Evolutionary conservation across 2,888 invertebrate species (phyloP).

Genomic region (Argyresthia albistria): DNA sequence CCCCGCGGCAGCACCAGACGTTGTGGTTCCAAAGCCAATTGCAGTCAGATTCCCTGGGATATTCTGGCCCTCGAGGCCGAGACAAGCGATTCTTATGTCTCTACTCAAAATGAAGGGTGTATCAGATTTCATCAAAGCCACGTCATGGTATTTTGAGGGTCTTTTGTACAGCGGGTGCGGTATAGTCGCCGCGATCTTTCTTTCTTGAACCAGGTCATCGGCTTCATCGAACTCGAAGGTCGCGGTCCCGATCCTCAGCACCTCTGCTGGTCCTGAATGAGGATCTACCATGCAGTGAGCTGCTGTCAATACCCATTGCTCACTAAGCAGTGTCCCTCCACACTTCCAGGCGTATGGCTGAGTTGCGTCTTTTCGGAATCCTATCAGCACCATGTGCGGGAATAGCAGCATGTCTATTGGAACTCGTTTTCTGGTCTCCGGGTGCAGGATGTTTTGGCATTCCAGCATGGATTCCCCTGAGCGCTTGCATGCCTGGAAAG

Average conservation of each 20-base stretch:
- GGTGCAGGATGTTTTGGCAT: slow-evolving; percentile 50
- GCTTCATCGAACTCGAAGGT: slow-evolving; percentile 62
- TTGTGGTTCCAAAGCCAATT: slow-evolving; percentile 75
- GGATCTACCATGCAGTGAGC: slow-evolving; percentile 56
- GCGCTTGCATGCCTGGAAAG: slow-evolving; percentile 42
- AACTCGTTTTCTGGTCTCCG: slow-evolving; percentile 37
- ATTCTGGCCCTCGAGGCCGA: slow-evolving; percentile 38
- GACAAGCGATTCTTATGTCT: slow-evolving; percentile 75
- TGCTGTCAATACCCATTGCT: slow-evolving; percentile 55
- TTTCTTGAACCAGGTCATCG: slow-evolving; percentile 64
- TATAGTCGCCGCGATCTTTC: slow-evolving; percentile 47
- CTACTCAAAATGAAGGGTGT: slow-evolving; percentile 56
- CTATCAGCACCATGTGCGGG: slow-evolving; percentile 76
- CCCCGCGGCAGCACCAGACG: slow-evolving; percentile 42
- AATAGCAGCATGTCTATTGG: slow-evolving; percentile 66
- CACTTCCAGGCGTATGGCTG: slow-evolving; percentile 47
- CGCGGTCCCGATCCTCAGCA: slow-evolving; percentile 67
- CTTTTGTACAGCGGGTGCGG: slow-evolving; percentile 71
- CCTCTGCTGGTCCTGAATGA: slow-evolving; percentile 56
- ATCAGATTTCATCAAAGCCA: slow-evolving; percentile 74
- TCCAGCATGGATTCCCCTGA: slow-evolving; percentile 53
- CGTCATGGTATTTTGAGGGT: slow-evolving; percentile 74
- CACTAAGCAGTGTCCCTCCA: slow-evolving; percentile 53
- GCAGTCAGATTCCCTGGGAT: slow-evolving; percentile 55
- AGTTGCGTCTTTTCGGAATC: slow-evolving; percentile 24